Percentiles rank a stretch among this genome's conserved stretches.
Conservation (phyloP, 2,113 vertebrate genomes). For the Lathamus discolor region DNA sequence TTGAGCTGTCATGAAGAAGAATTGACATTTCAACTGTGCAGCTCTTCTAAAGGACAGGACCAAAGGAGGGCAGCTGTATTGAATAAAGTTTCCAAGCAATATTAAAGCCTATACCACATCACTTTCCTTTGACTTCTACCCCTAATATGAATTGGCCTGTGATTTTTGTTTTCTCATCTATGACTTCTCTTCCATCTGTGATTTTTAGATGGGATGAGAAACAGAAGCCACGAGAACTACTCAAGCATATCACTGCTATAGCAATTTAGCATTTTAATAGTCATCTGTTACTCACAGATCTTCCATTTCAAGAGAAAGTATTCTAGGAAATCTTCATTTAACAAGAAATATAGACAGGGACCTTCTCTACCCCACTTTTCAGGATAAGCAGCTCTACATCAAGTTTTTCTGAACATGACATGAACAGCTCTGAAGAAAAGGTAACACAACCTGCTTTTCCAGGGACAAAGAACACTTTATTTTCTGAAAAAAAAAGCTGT, state of each 20-base stretch:
- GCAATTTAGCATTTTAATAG: neutral
- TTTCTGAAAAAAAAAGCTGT: neutral
- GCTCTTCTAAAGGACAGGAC: neutral
- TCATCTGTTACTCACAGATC: neutral
- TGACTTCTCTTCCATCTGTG: fast-evolving
- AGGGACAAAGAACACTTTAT: neutral
- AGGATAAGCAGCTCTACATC: neutral
- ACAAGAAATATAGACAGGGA: neutral
- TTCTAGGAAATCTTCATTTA: neutral
- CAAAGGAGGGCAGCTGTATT: neutral
- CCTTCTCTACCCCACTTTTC: neutral
- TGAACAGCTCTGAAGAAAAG: neutral
- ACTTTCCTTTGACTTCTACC: neutral
- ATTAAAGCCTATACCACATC: neutral
- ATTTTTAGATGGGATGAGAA: neutral
- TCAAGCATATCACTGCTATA: neutral
- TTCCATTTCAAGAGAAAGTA: neutral
- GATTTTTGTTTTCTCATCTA: neutral
- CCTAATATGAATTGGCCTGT: neutral
- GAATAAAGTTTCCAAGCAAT: neutral
- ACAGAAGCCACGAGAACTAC: neutral
- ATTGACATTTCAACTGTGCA: neutral
- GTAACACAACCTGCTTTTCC: neutral
- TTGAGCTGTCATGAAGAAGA: neutral
- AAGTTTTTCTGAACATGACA: neutral